phyloP scores from a whole-genome alignment of 2,113 vertebrate genomes.

The Electrona antarctica region DNA sequence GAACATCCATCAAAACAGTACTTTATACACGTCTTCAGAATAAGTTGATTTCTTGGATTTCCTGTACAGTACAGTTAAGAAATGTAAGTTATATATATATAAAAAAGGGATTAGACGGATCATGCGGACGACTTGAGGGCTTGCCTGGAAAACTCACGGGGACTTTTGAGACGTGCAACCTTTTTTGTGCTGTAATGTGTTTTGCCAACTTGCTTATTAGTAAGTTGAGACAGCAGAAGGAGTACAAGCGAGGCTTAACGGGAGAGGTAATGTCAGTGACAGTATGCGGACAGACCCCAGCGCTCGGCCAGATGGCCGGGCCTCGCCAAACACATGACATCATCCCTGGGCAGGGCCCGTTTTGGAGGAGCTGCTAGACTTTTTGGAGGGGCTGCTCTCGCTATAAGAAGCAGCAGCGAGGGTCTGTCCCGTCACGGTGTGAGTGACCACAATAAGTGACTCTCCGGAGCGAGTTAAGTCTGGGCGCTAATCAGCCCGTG shows the following conservation, averaged over 20 bases:
- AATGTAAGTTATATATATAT: no score
- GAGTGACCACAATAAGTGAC: neutral
- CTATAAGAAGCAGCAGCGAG: neutral
- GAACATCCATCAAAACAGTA: no score
- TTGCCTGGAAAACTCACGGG: no score
- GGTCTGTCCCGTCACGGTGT: neutral
- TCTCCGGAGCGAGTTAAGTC: neutral
- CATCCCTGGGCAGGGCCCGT: conserved; percentile 52
- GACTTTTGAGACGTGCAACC: no score
- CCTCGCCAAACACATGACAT: conserved; percentile 64
- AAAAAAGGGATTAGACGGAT: no score
- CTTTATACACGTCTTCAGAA: no score
- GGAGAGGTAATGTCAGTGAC: conserved; percentile 26
- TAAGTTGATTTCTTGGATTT: no score
- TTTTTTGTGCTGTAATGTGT: neutral
- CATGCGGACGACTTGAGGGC: no score
- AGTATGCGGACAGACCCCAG: conserved; percentile 36
- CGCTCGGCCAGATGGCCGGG: conserved; percentile 35
- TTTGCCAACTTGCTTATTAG: conserved; percentile 9
- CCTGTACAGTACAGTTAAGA: no score
- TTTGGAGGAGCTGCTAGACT: no score
- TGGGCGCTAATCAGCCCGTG: conserved; percentile 2
- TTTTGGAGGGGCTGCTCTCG: neutral
- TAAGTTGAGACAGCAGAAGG: conserved; percentile 12
- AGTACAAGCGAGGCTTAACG: conserved; percentile 13